Percentiles rank a stretch among this genome's conserved stretches.
These are phyloP conservation scores for Megathymus violae DNA, from an alignment of 1,140 invertebrate genomes.

Conservation along the genomic window DNA sequence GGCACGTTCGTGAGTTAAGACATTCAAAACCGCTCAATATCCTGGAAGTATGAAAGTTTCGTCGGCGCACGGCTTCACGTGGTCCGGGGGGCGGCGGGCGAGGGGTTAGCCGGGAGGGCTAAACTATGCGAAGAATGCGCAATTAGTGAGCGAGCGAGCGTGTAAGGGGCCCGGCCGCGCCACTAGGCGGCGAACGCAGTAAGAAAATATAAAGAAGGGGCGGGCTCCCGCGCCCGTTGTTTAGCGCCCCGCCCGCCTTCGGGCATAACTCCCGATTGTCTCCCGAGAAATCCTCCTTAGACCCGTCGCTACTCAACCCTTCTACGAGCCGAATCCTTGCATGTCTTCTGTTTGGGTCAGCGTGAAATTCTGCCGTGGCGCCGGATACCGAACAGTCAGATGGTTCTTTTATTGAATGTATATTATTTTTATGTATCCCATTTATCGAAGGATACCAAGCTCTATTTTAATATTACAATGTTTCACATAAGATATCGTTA, in stretches of 20 bases:
- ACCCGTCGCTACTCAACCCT: constrained; percentile 80
- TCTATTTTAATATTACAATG: constrained; percentile 6
- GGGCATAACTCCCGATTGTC: constrained; percentile 81
- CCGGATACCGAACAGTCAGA: constrained; percentile 47
- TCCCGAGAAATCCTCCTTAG: constrained; percentile 80
- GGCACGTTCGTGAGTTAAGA: constrained; percentile 81
- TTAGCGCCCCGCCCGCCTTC: constrained; percentile 79
- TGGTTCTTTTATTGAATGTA: constrained; percentile 59
- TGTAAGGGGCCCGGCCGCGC: constrained; percentile 79
- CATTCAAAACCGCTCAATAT: constrained; percentile 84
- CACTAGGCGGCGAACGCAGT: constrained; percentile 81
- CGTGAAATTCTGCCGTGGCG: constrained; percentile 71
- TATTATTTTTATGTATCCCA: background rate
- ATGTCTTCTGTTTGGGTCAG: constrained; percentile 81
- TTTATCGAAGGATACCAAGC: background rate
- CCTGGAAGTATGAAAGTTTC: constrained; percentile 81
- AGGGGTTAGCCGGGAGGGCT: constrained; percentile 84
- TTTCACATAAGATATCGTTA: background rate
- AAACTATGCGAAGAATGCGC: constrained; percentile 96
- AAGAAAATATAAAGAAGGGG: constrained; percentile 88
- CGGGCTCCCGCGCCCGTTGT: constrained; percentile 77
- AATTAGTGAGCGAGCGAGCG: constrained; percentile 91
- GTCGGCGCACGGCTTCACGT: constrained; percentile 78
- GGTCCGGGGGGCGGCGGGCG: constrained; percentile 75
- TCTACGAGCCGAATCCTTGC: constrained; percentile 68